A percentile compares a stretch with the other conserved stretches of the same genome.
Evolutionary conservation across 2,888 invertebrate species (phyloP).

Genomic region (Apodemia hepburni): DNA sequence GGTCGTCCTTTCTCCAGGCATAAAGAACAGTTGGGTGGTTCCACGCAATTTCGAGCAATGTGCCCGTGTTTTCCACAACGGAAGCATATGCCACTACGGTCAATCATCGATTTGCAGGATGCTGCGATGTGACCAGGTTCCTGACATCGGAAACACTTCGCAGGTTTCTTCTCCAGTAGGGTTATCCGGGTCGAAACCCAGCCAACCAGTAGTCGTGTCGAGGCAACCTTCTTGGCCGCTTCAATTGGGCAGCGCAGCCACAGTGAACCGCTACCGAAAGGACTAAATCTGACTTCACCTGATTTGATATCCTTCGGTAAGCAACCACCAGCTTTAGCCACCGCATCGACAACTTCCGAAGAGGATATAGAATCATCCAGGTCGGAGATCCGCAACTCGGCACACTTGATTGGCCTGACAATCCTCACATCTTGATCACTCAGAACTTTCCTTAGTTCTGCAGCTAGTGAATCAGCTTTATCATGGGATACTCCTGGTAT

Average conservation of each 20-base stretch:
- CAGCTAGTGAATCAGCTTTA: background rate
- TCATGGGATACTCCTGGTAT: background rate
- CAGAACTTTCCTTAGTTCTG: background rate
- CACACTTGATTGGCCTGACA: background rate
- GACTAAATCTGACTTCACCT: background rate
- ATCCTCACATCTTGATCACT: background rate
- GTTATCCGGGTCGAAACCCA: background rate
- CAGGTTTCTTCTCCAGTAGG: background rate
- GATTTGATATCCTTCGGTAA: background rate
- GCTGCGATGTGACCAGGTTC: background rate
- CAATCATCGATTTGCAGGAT: background rate
- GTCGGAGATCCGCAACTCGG: background rate
- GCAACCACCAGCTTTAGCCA: background rate
- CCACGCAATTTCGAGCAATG: background rate
- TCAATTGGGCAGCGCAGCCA: background rate
- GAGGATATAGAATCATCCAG: background rate
- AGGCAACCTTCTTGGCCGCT: background rate
- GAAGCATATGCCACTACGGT: background rate
- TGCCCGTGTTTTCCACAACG: background rate
- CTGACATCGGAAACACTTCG: background rate
- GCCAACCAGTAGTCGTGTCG: background rate
- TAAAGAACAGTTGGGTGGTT: background rate
- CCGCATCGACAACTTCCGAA: background rate
- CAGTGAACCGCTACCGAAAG: background rate
- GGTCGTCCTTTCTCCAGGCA: background rate